These are phyloP conservation scores for Argya squamiceps DNA, from an alignment of 2,797 vertebrate genomes.

Conservation along the genomic window DNA sequence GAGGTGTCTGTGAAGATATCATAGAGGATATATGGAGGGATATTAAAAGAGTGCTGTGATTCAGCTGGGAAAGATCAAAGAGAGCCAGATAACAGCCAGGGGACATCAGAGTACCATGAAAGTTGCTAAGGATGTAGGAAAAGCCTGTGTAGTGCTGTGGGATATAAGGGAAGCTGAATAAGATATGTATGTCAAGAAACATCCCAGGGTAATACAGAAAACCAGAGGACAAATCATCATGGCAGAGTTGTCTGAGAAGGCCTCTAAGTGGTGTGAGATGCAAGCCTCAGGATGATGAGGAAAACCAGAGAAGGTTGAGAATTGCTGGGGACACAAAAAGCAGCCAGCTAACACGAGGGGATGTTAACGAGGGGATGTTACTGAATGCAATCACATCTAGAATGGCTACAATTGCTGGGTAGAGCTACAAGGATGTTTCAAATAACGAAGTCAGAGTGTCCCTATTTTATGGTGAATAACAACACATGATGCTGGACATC, in stretches of 20 bases:
- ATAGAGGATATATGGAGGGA: neutral
- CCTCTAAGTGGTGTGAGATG: neutral
- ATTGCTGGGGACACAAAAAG: neutral
- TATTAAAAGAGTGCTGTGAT: neutral
- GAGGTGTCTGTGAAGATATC: conserved; percentile 29
- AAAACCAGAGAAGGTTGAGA: neutral
- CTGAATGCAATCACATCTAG: neutral
- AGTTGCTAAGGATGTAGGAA: conserved; percentile 46
- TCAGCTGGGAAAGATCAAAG: conserved; percentile 60
- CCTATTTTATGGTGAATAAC: neutral
- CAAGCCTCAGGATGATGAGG: neutral
- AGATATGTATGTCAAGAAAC: neutral
- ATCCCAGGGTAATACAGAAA: neutral
- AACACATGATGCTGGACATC: neutral
- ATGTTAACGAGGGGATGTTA: neutral
- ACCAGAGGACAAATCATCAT: neutral
- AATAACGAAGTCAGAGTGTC: neutral
- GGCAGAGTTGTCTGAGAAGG: conserved; percentile 6
- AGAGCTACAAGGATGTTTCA: neutral
- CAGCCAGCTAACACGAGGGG: neutral
- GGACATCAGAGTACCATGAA: conserved; percentile 39
- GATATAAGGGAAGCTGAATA: neutral
- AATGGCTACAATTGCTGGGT: neutral
- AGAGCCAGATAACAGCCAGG: conserved; percentile 35
- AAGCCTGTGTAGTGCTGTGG: neutral